Evolutionary conservation across 2,113 vertebrate genomes (phyloP), one percentile per base, ranked within the genome.

Genomic region (Colaptes auratus): DNA sequence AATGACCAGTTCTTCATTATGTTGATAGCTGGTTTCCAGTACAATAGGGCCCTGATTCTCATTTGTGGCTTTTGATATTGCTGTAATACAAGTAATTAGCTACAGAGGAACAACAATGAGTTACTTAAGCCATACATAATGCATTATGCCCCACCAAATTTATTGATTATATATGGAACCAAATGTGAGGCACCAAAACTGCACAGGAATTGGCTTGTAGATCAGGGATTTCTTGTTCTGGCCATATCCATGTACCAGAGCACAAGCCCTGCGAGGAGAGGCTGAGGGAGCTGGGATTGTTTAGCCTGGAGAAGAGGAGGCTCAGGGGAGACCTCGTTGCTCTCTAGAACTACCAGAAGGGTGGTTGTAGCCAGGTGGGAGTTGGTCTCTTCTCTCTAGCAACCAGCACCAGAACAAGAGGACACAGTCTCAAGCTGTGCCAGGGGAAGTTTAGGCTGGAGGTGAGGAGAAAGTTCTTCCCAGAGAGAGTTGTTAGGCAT

Each of bases 1-100:
- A 92, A 95, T 78, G 85, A 72, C 58, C 78, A 82, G 42, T 82
- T 89, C 65, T 86, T 92, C 85, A 66, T 78, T 78, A 60, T 69
- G 76, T 90, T 95, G 95, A 53, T 91, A 56, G 81, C 58, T 77
- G 24, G 24, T 88, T 87, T 85, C 67, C 48, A 88, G 67, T 83
- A 92, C 52, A 93, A 82, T 46, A 56, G 20, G 18, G n/a, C 56
- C 31, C 60, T 88, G 81, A 82, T 92, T 94, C 46, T 94, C 81
- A 93, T 92, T 85, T 93, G 60, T 89, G 78, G 87, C 23, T 91
- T 92, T 92, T 88, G 89, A 67, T 93, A 70, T 77, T 88, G 74
- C 42, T 82, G 69, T 77, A 94, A 85, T 83, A 92, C 78, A 88
- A 89, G 60, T 67, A 89, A 89, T 88, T 89, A 86, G 65, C 56